A percentile compares a stretch with the other conserved stretches of the same genome.
Evolutionary conservation across 2,888 invertebrate species (phyloP).

Genomic region (Neoitamus cyanurus): DNA sequence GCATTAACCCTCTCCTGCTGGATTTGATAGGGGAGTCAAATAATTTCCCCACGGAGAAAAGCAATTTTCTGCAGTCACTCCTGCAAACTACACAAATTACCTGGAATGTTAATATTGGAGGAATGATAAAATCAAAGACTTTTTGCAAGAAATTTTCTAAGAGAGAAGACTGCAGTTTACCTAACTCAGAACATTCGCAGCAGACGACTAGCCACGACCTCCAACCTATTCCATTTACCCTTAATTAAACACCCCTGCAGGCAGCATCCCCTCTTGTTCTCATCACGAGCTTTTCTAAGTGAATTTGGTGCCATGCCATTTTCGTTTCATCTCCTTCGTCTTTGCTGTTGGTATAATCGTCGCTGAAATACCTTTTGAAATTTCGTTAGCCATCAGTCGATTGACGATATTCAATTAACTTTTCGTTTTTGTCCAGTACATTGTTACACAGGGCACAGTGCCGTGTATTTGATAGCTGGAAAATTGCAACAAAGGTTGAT

Average conservation of each 20-base stretch:
- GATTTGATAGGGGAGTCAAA: background rate
- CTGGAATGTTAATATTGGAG: background rate
- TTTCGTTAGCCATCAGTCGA: constrained; percentile 13
- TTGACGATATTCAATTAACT: constrained; percentile 34
- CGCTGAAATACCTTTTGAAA: constrained; percentile 23
- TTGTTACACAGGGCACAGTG: background rate
- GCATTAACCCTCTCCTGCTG: background rate
- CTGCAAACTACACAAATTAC: background rate
- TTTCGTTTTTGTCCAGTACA: constrained; percentile 12
- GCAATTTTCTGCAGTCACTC: background rate
- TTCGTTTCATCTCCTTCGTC: background rate
- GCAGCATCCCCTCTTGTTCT: background rate
- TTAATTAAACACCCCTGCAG: background rate
- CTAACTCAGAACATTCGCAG: background rate
- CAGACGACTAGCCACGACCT: background rate
- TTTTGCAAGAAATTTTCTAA: background rate
- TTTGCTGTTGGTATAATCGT: background rate
- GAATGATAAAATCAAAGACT: constrained; percentile 14
- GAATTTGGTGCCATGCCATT: background rate
- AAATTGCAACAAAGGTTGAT: background rate
- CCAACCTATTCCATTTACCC: background rate
- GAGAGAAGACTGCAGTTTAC: background rate
- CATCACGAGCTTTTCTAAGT: background rate
- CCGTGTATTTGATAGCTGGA: background rate
- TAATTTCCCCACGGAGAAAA: background rate